Evolutionary conservation across 2,113 vertebrate species (phyloP).

Genomic region (Tragelaphus imberbis): DNA sequence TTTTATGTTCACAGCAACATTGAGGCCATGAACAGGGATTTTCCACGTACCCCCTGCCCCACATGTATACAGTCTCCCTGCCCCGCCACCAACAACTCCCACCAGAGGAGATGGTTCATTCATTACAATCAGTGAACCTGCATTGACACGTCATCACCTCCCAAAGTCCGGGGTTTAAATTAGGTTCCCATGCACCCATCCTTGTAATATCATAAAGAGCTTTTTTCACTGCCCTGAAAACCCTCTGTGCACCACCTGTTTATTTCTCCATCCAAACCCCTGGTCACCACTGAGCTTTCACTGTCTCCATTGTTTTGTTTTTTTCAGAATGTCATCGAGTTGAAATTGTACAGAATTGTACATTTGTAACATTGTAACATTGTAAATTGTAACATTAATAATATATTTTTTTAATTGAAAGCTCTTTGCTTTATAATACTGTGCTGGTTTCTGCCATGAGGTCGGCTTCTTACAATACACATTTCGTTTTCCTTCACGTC

Average conservation of each 20-base stretch:
- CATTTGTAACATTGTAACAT: too few species aligned
- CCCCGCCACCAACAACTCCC: neutral
- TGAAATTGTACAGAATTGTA: fast-evolving
- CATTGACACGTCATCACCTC: fast-evolving
- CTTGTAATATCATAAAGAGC: fast-evolving
- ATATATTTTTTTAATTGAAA: neutral
- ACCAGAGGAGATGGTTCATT: fast-evolving
- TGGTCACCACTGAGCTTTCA: fast-evolving
- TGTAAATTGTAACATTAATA: neutral
- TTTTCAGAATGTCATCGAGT: neutral
- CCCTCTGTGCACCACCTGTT: fast-evolving
- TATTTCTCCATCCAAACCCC: neutral
- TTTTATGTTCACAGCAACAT: neutral
- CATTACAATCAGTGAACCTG: fast-evolving
- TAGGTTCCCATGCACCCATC: neutral
- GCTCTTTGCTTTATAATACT: neutral
- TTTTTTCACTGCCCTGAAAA: neutral
- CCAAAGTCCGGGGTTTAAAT: fast-evolving
- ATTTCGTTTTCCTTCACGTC: neutral
- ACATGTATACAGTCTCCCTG: fast-evolving
- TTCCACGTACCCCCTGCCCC: fast-evolving
- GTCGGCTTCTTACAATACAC: neutral
- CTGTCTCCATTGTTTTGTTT: fast-evolving
- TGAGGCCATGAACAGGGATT: neutral
- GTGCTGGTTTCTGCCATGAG: neutral